phyloP scores from a whole-genome alignment of 2,797 vertebrate genomes.

The Distichodus sexfasciatus region DNA sequence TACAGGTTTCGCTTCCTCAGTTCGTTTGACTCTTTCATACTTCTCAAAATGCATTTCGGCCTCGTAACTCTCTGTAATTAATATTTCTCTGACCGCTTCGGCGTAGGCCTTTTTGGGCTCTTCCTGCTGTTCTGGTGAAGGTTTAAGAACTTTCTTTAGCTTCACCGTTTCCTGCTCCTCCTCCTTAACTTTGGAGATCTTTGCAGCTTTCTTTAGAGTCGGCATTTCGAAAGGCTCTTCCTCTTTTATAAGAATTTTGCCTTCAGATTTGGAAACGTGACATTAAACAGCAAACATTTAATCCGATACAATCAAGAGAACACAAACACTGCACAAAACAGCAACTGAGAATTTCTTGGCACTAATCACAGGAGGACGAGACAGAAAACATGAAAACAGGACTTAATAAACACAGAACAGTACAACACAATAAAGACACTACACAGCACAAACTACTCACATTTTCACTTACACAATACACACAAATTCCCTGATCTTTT shows the following conservation, averaged over 20 bases:
- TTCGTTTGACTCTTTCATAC: conserved; percentile 52
- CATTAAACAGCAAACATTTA: conserved; percentile 63
- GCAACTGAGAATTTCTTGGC: not conserved
- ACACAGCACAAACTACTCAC: conserved; percentile 13
- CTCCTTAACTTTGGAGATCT: conserved; percentile 59
- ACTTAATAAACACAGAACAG: conserved; percentile 26
- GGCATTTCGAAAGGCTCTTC: conserved; percentile 72
- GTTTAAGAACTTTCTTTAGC: conserved; percentile 71
- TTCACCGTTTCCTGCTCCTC: conserved; percentile 66
- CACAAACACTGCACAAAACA: conserved; percentile 22
- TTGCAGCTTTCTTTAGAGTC: conserved; percentile 71
- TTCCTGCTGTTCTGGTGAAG: conserved; percentile 60
- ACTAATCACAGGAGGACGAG: conserved; percentile 3
- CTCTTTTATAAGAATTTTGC: conserved; percentile 70
- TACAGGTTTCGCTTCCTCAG: conserved; percentile 50
- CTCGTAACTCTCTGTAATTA: conserved; percentile 51
- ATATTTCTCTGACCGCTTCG: conserved; percentile 62
- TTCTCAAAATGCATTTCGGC: conserved; percentile 44
- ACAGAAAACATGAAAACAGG: conserved; percentile 15
- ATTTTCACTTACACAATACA: not conserved
- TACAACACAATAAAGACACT: conserved; percentile 20
- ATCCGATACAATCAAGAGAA: conserved; percentile 38
- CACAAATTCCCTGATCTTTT: not conserved
- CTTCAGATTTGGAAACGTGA: conserved; percentile 70
- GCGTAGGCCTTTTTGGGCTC: conserved; percentile 51